A percentile compares a stretch with the other conserved stretches of the same genome.
These are phyloP conservation scores for Otus sunia DNA, from an alignment of 2,113 vertebrate genomes.

Conservation along the genomic window DNA sequence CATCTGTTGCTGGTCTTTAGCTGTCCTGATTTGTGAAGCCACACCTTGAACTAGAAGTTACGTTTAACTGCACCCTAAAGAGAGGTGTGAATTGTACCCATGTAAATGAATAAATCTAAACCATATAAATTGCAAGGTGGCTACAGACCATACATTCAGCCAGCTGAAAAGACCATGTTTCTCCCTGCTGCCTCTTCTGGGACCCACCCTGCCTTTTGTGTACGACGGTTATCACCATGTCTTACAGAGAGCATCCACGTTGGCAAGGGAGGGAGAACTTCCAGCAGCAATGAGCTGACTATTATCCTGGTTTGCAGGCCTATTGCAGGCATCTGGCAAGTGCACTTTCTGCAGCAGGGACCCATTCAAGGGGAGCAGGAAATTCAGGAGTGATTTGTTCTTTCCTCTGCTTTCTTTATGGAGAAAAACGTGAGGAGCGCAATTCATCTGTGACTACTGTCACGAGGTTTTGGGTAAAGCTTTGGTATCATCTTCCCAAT, in stretches of 20 bases:
- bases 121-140: not conserved
- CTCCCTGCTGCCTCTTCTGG: not conserved
- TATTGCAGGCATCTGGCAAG: not conserved
- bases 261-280: not conserved
- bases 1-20: not conserved
- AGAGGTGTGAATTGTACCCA: not conserved
- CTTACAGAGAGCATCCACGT: rapidly evolving
- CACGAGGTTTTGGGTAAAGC: not conserved
- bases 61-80: not conserved
- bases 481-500: not conserved
- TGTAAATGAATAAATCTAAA: not conserved
- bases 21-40: not conserved
- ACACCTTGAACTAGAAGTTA: not conserved
- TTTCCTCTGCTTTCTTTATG: not conserved
- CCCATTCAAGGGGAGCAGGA: not conserved
- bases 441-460: not conserved
- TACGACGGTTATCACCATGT: not conserved
- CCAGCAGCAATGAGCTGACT: not conserved
- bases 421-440: not conserved
- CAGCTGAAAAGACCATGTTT: not conserved
- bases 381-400: not conserved
- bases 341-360: not conserved
- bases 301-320: not conserved
- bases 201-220: not conserved
- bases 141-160: not conserved